These are phyloP conservation scores for Spinibarbus caldwelli DNA, from an alignment of 2,797 vertebrate genomes.

Conservation along the genomic window DNA sequence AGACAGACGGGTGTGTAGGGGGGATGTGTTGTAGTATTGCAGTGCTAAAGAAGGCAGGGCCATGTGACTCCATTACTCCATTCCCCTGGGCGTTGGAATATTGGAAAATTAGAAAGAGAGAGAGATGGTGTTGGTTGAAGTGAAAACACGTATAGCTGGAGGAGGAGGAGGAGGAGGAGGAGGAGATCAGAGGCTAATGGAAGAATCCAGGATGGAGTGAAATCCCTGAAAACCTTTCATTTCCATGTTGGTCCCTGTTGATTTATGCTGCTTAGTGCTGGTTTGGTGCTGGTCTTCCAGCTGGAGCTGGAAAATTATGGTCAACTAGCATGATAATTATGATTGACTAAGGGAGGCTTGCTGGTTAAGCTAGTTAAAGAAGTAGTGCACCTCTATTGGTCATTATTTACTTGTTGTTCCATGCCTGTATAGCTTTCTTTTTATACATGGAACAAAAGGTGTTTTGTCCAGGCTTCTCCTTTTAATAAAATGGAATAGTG, in stretches of 20 bases:
- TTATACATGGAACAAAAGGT: neutral
- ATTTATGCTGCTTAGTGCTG: neutral
- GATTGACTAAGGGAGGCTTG: neutral
- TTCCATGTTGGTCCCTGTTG: neutral
- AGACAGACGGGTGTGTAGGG: slow-evolving; percentile 43
- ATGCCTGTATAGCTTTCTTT: neutral
- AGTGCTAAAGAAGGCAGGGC: slow-evolving; percentile 62
- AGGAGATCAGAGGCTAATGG: neutral
- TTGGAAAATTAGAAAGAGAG: slow-evolving; percentile 64
- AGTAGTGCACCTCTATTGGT: neutral
- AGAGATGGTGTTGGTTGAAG: slow-evolving; percentile 20
- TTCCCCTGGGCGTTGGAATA: slow-evolving; percentile 70
- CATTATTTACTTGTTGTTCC: neutral
- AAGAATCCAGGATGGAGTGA: slow-evolving; percentile 14
- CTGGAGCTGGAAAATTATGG: neutral
- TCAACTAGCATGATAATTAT: neutral
- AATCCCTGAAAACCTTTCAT: neutral
- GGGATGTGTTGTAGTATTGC: slow-evolving; percentile 62
- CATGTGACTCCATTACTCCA: slow-evolving; percentile 69
- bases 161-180: too few species aligned
- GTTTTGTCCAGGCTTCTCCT: neutral
- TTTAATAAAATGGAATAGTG: neutral
- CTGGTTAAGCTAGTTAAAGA: neutral
- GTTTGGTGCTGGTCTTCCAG: too few species aligned
- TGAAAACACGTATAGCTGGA: slow-evolving; percentile 12